Evolutionary conservation across 2,888 invertebrate species (phyloP), one percentile per base, ranked within the genome.

Genomic region (Lycaena phlaeas): DNA sequence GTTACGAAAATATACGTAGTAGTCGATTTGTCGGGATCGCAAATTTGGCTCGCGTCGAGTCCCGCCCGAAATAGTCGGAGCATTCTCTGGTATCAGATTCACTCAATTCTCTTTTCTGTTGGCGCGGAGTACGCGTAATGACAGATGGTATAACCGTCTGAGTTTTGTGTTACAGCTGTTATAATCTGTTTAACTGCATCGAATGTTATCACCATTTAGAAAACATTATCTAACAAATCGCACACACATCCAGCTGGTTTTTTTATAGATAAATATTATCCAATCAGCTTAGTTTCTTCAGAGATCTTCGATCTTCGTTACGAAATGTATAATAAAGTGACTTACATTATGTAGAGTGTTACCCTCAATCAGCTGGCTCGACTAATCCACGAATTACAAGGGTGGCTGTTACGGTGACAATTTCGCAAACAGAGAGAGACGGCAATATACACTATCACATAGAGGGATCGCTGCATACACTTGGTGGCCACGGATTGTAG

Each of bases 1-100:
- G 64, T 64, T 73, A 76, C 76, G 64, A 76, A 81, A 81, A 82
- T 81, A 82, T 65, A 57, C 64, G 61, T 62, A 67, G 69, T 67
- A 68, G 73, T 76, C 73, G 71, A 75, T 72, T 79, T 77, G 72
- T 74, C 72, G 72, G 71, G 71, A 73, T 81, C 69, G 82, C 82
- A 79, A 81, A 81, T 81, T 84, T 82, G 82, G 84, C 81, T 65
- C 79, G 79, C 30, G 59, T 63, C 64, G 74, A 60, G 71, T 54
- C 68, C 55, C 59, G 64, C 68, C 67, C 55, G 68, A 82, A 82
- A 82, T 82, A 82, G 79, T 48, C 57, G 60, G 67, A 63, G 63
- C 64, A 66, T 61, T 62, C 67, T 57, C 59, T 48, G 74, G 79
- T 72, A 84, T 84, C 84, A 62, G 65, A 81, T 82, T 84, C 75